Base-by-base conservation (phyloP, 2,888 invertebrate species). In the Chelonus formosanus region DNA sequence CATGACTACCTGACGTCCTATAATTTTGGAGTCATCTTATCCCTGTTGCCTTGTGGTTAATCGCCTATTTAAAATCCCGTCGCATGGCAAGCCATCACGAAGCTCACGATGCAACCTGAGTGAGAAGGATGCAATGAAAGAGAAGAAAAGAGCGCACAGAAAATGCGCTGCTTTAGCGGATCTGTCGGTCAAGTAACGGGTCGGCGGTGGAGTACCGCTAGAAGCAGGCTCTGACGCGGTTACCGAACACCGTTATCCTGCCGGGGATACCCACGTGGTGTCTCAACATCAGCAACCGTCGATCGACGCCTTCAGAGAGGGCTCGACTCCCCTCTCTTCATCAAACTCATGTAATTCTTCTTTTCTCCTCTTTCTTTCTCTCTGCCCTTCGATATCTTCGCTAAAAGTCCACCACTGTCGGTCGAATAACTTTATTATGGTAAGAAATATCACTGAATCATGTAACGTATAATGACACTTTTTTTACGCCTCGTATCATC, bases 121-220 rank as follows among this genome's bases (percentile, higher is more conserved):
- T 40, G 59, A 45, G 47, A 60, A 60, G 52, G 52, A n/a, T 52
- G 48, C 6, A 47, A 52, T 40, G n/a, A 60, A 32, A 53, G 50
- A 34, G 35, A 40, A 71, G 71, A 67, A 69, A 70, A 67, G 53
- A 67, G 63, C 66, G 71, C 57, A 64, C 71, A 58, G 60, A 67
- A 71, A 71, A 70, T 71, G 73, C 68, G 75, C 76, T 78, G 78
- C 57, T 62, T 79, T 82, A 82, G 83, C 83, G 83, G 82, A 83
- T 84, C 83, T 84, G 81, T 84, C 84, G 84, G 84, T 83, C 84
- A 82, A 84, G 78, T 84, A 84, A 84, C 84, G 84, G 84, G 75
- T 78, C 77, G 78, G 74, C 76, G 78, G 75, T 74, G 73, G 74
- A 77, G 82, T 83, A 83, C 84, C 84, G 84, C 83, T 84, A 83